A percentile compares a stretch with the other conserved stretches of the same genome.
Evolutionary conservation across 2,888 invertebrate genomes (phyloP).

Genomic region (Chaetogeoica ovagalla): DNA sequence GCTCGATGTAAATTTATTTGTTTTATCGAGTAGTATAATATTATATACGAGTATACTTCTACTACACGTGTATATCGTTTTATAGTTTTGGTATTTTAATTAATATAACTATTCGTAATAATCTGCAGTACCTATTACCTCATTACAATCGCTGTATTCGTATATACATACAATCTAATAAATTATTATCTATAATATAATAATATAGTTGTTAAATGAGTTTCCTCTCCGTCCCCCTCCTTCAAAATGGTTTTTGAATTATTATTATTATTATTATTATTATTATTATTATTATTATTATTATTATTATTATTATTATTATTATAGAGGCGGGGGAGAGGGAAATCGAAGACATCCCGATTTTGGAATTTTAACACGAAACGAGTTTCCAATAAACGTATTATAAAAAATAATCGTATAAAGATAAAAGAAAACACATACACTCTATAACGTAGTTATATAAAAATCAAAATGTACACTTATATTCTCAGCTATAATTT

Average conservation of each 20-base stretch:
- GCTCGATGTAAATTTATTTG: background rate
- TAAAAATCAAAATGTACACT: conserved; percentile 25
- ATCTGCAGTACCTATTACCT: background rate
- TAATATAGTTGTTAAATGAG: too few species aligned
- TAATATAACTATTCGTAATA: background rate
- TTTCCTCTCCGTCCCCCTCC: too few species aligned
- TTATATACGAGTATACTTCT: too few species aligned
- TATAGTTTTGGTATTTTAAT: background rate
- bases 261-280: too few species aligned
- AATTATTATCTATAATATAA: too few species aligned
- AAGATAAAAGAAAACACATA: conserved; percentile 29
- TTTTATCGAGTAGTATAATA: too few species aligned
- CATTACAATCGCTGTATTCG: background rate
- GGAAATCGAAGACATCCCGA: background rate
- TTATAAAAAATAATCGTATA: conserved; percentile 27
- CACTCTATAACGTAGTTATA: background rate
- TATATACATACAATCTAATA: too few species aligned
- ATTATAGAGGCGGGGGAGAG: too few species aligned
- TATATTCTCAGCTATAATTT: conserved; percentile 22
- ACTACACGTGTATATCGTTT: background rate
- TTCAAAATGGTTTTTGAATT: too few species aligned
- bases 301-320: too few species aligned
- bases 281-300: too few species aligned
- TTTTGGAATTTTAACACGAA: background rate
- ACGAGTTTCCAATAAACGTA: conserved; percentile 15